Evolutionary conservation across 2,888 invertebrate species (phyloP).

Genomic region (Amblyjoppa proteus): DNA sequence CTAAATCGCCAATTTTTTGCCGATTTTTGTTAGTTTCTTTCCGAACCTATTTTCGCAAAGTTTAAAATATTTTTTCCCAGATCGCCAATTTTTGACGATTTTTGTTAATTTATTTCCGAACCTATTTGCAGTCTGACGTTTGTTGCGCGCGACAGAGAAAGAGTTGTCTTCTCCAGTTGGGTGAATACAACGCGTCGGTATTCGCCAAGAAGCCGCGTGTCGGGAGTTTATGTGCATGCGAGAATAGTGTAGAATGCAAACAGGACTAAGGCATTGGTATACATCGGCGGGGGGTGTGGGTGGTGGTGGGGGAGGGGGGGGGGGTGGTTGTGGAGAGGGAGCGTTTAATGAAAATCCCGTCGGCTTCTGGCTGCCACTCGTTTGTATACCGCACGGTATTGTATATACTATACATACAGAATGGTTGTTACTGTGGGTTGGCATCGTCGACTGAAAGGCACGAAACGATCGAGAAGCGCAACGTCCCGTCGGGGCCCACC

Average conservation of each 20-base stretch:
- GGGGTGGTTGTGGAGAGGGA: neutral
- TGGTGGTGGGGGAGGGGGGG: neutral
- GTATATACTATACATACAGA: slow-evolving; percentile 22
- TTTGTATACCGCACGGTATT: slow-evolving; percentile 32
- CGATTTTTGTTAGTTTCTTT: no score
- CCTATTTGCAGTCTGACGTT: neutral
- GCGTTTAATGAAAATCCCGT: slow-evolving; percentile 64
- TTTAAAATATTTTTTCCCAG: no score
- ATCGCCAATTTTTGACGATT: no score
- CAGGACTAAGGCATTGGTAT: slow-evolving; percentile 35
- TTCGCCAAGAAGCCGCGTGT: slow-evolving; percentile 33
- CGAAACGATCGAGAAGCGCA: slow-evolving; percentile 46
- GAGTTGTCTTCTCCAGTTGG: slow-evolving; percentile 19
- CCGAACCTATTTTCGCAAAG: no score
- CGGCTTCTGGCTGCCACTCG: slow-evolving; percentile 56
- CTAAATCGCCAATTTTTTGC: no score
- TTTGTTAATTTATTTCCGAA: no score
- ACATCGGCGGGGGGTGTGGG: slow-evolving; percentile 1
- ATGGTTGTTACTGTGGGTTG: slow-evolving; percentile 38
- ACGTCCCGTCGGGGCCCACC: slow-evolving; percentile 69
- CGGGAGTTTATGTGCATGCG: slow-evolving; percentile 55
- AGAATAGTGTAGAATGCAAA: slow-evolving; percentile 58
- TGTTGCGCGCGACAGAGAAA: neutral
- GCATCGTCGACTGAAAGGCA: slow-evolving; percentile 53
- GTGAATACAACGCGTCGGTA: slow-evolving; percentile 33